Evolutionary conservation across 2,113 vertebrate genomes (phyloP).

Genomic region (Oenanthe oenanthe): DNA sequence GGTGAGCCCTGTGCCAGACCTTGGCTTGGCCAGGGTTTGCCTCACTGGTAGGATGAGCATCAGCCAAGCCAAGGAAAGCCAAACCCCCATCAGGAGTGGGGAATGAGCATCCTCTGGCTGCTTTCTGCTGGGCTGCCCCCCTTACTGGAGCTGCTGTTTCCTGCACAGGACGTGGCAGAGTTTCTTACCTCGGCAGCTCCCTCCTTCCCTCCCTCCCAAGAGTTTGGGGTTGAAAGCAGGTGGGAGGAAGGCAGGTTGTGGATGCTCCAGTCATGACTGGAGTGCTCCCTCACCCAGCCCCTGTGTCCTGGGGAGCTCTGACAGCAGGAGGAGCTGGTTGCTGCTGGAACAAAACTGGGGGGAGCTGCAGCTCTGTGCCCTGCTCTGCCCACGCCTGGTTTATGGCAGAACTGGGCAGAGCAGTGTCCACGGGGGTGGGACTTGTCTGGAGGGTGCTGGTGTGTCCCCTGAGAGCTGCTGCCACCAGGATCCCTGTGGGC

Average conservation of each 20-base stretch:
- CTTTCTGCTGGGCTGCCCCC: neutral
- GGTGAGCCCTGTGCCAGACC: neutral
- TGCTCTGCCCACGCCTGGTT: neutral
- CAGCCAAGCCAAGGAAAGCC: neutral
- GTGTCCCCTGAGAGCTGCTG: neutral
- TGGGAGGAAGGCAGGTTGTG: neutral
- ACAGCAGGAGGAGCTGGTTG: neutral
- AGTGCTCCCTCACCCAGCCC: neutral
- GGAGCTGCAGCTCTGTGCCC: neutral
- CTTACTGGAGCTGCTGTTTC: neutral
- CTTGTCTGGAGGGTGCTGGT: neutral
- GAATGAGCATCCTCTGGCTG: neutral
- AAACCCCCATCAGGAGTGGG: fast-evolving
- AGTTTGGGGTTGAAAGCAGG: no score
- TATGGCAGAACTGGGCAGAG: neutral
- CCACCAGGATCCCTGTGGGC: neutral
- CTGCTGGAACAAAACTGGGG: neutral
- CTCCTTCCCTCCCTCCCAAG: neutral
- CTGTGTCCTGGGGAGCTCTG: neutral
- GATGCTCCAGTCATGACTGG: neutral
- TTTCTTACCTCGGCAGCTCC: neutral
- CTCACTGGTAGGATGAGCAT: fast-evolving
- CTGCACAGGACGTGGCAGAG: neutral
- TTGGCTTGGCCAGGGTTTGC: neutral
- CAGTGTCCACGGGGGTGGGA: neutral